Evolutionary conservation across 2,888 invertebrate genomes (phyloP), one percentile per base, ranked within the genome.

Genomic region (Heteromyza rotundicornis): DNA sequence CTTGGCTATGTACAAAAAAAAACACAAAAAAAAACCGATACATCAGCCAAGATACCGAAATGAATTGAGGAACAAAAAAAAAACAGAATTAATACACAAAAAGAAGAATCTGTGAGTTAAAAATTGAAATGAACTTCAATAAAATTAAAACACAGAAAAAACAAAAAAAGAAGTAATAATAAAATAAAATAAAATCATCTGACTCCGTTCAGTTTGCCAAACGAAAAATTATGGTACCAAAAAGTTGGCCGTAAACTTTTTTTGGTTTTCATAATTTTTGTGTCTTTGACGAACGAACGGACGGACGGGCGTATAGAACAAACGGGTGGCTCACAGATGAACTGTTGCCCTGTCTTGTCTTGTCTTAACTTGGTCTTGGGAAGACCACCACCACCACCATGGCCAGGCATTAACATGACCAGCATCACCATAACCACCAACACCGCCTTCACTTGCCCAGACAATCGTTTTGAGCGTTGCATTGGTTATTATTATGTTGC

Each of bases 201-300:
- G 40, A n/a, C n/a, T n/a, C n/a, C n/a, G n/a, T n/a, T n/a, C n/a
- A n/a, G n/a, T n/a, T 40, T 40, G 16, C 40, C 8, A 35, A 56
- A 58, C 52, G 40, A 22, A 59, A 27, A 57, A 57, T 49, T 57
- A 57, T 57, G 50, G 50, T 51, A 57, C 44, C 50, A 57, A 57
- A 57, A n/a, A n/a, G 2, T 7, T n/a, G 14, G 40, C 17, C 47
- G 47, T 47, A 17, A 47, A 47, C 19, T 5, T 47, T 40, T 76
- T 75, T 74, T 66, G 74, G 74, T 76, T 74, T 74, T 74, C 76
- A 74, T 74, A 74, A 74, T 74, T 73, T 74, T 76, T 69, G 54
- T 55, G 40, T 22, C 24, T 44, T 47, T 47, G 47, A 5, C 19
- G 47, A n/a, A 40, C 40, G 12, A 40, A 40, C 20, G 27, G 32